These are phyloP conservation scores for Zaprionus inermis DNA, from an alignment of 1,140 invertebrate genomes.

Conservation along the genomic window DNA sequence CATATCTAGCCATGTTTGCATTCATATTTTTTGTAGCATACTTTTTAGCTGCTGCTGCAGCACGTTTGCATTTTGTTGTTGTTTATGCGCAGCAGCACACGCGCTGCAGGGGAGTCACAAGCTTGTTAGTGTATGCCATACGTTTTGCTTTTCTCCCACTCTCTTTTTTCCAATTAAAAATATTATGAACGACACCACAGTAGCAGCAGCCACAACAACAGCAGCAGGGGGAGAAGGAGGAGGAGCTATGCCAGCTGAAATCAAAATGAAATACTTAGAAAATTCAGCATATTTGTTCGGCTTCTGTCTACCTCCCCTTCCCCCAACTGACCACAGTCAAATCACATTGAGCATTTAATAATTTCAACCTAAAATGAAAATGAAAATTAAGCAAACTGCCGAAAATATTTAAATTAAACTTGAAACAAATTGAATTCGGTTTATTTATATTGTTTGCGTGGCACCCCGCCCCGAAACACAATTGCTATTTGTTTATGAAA, in stretches of 20 bases:
- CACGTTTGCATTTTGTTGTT: constrained; percentile 12
- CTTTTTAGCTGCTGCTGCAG: constrained; percentile 46
- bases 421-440: constrained; percentile 23
- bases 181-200: constrained; percentile 30
- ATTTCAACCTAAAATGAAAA: background rate
- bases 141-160: constrained; percentile 23
- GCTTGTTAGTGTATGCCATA: constrained; percentile 44
- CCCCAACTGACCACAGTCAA: background rate
- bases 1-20: constrained; percentile 33
- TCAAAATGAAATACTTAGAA: constrained; percentile 20
- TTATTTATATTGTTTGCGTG: constrained; percentile 15
- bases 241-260: constrained; percentile 20
- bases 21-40: constrained; percentile 68
- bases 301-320: background rate
- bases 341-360: constrained; percentile 2
- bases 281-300: constrained; percentile 4
- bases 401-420: constrained; percentile 9
- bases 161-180: constrained; percentile 64
- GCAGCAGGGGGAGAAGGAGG: background rate
- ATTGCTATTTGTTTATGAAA: constrained; percentile 67
- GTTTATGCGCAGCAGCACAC: constrained; percentile 44
- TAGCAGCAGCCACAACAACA: background rate
- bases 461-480: constrained; percentile 1
- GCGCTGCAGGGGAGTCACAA: background rate
- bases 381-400: background rate